phyloP scores from a whole-genome alignment of 1,140 invertebrate genomes.

The Spodoptera litura region DNA sequence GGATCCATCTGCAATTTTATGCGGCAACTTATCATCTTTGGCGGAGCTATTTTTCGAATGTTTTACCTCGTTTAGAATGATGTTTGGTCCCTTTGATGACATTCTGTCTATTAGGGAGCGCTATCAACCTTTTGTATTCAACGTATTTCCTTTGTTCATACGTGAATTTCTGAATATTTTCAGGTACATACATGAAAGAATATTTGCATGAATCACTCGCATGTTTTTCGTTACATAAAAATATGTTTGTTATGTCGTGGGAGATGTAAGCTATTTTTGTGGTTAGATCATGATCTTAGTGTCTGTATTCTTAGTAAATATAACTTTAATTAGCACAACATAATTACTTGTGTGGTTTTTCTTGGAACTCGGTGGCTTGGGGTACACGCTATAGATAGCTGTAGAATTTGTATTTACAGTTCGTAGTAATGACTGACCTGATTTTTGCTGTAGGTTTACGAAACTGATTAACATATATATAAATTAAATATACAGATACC shows the following conservation, averaged over 20 bases:
- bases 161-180: constrained; percentile 7
- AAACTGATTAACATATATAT: too few relatives aligned
- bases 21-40: constrained; percentile 60
- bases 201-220: constrained; percentile 32
- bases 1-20: constrained; percentile 47
- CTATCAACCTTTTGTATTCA: constrained; percentile 44
- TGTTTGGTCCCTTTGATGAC: constrained; percentile 57
- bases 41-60: constrained; percentile 57
- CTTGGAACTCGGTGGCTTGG: too few relatives aligned
- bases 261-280: neutral
- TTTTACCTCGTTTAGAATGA: constrained; percentile 60
- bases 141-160: constrained; percentile 42
- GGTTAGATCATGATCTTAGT: too few relatives aligned
- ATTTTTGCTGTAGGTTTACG: too few relatives aligned
- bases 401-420: too few relatives aligned
- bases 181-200: neutral
- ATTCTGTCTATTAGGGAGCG: constrained; percentile 46
- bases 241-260: constrained; percentile 21
- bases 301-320: too few relatives aligned
- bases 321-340: too few relatives aligned
- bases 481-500: too few relatives aligned
- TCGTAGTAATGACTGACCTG: too few relatives aligned
- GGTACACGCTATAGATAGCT: too few relatives aligned
- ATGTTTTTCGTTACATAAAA: constrained; percentile 17
- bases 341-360: too few relatives aligned